Percentiles rank a stretch among this genome's conserved stretches.
Conservation (phyloP, 2,113 vertebrate genomes). For the Halcyon senegalensis region DNA sequence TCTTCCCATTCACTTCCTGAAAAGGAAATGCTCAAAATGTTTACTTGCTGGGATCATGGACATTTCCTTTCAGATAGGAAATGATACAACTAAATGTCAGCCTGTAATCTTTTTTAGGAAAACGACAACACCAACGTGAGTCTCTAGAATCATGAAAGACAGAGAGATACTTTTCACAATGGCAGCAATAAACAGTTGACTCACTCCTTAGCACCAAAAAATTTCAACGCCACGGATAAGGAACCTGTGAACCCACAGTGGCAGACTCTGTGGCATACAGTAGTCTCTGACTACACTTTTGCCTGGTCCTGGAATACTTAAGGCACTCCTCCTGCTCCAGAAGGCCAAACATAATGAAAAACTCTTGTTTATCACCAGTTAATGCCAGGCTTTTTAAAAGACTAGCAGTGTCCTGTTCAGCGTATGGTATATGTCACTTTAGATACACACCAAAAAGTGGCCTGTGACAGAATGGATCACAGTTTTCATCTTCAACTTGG, state of each 20-base stretch:
- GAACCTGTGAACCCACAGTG: neutral
- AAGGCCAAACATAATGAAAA: neutral
- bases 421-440: neutral
- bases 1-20: conserved; percentile 60
- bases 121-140: neutral
- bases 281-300: neutral
- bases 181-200: neutral
- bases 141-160: neutral
- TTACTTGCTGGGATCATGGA: conserved; percentile 45
- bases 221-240: neutral
- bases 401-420: neutral
- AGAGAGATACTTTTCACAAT: neutral
- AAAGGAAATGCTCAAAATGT: conserved; percentile 61
- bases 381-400: neutral
- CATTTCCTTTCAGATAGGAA: conserved; percentile 49
- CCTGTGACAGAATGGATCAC: neutral
- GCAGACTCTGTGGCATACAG: accelerated
- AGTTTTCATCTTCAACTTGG: neutral
- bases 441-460: neutral
- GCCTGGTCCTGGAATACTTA: neutral
- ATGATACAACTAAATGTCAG: neutral
- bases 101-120: neutral
- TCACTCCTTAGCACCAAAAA: neutral
- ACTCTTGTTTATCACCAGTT: neutral
- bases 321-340: neutral